Evolutionary conservation across 1,140 invertebrate species (phyloP), one percentile per base, ranked within the genome.

Genomic region (Zaprionus ornatus): DNA sequence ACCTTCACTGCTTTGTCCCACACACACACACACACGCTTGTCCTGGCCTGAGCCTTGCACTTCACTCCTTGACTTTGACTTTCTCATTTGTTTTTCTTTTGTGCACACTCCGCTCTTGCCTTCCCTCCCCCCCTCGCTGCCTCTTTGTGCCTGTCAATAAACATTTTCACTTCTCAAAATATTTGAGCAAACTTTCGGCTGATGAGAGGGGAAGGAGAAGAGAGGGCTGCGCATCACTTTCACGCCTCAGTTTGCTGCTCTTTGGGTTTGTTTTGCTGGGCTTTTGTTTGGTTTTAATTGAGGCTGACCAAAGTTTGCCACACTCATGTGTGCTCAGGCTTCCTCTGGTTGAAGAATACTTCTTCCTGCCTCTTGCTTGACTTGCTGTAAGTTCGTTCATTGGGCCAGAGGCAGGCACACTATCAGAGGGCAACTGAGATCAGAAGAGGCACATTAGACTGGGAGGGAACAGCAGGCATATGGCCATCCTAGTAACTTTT

Each of bases 51-150:
- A 7, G 40, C 40, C 40, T 45, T 45, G 40, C 40, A 45, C 40
- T 45, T 45, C 40, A 45, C 40, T 17, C 40, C 6, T 45, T 45
- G 40, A 45, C 40, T 45, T 45, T 45, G 40, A 45, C 40, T 45
- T 45, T 45, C 40, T 45, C 40, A 45, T n/a, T 42, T 42, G 40
- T 42, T 42, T 42, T 42, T n/a, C 40, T 45, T 45, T 45, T 45
- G n/a, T 45, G n/a, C 9, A 17, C 40, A 45, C 40, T 45, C n/a
- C n/a, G 3, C 37, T 40, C 15, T 1, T 3, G 4, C 15, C 6
- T 15, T 15, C 15, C 13, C 15, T 15, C 13, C 6, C n/a, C 35
- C 40, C n/a, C 15, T 3, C 40, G 6, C 32, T 17, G 35, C 10
- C 35, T 42, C n/a, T 42, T 4, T 4, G 15, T n/a, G 15, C 13